These are phyloP conservation scores for Heliconius hermathena DNA, from an alignment of 1,140 invertebrate genomes.

Conservation along the genomic window DNA sequence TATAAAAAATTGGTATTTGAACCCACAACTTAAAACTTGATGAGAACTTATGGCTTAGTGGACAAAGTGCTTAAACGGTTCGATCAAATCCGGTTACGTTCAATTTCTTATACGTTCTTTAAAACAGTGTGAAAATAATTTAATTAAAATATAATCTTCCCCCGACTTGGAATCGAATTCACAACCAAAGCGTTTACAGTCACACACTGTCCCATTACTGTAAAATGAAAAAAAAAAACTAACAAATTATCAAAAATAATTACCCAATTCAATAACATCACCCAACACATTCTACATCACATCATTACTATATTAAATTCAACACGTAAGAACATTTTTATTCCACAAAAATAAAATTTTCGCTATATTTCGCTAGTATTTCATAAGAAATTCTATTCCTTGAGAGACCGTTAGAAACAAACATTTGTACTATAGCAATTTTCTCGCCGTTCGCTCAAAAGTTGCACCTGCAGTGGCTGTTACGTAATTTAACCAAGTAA, in stretches of 20 bases:
- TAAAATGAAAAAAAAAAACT: too few species aligned
- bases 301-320: conserved; percentile 3
- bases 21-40: too few species aligned
- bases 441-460: conserved; percentile 31
- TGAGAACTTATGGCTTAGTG: too few species aligned
- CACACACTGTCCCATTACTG: not conserved
- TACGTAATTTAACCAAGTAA: conserved; percentile 42
- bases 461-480: conserved; percentile 39
- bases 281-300: not conserved
- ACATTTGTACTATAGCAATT: conserved; percentile 37
- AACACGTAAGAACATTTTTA: conserved; percentile 12
- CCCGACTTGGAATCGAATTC: not conserved
- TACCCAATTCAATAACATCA: not conserved
- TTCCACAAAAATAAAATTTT: not conserved
- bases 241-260: not conserved
- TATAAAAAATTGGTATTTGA: too few species aligned
- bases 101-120: too few species aligned
- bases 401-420: conserved; percentile 31
- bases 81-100: too few species aligned
- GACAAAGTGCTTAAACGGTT: too few species aligned
- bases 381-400: conserved; percentile 29
- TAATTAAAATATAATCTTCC: not conserved
- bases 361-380: conserved; percentile 6
- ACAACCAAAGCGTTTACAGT: not conserved
- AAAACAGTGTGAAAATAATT: not conserved